Evolutionary conservation across 30 jellyfish, hydroid and myxozoan species (phyloP).

Genomic region (Thelohanellus kitauei): DNA sequence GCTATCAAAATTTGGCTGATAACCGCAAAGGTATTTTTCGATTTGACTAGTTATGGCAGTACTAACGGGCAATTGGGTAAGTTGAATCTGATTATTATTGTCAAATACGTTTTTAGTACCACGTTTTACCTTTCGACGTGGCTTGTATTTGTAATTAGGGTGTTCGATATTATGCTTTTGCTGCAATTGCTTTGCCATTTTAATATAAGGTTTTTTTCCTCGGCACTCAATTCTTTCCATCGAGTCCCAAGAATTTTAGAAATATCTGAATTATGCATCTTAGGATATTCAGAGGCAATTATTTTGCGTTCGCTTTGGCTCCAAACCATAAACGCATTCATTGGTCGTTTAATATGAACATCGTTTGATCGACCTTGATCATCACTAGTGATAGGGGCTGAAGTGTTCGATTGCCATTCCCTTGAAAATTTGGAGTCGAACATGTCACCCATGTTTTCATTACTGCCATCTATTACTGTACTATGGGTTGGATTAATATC

Average conservation of each 20-base stretch:
- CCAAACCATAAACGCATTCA: constrained; percentile 99
- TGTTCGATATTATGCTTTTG: constrained; percentile 82
- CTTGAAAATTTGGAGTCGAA: too few relatives aligned
- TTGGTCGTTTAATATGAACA: constrained; percentile 84
- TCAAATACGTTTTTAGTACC: not conserved
- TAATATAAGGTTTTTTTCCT: constrained; percentile 63
- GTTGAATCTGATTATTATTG: too few relatives aligned
- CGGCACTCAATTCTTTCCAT: constrained; percentile 68
- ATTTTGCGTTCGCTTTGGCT: constrained; percentile 53
- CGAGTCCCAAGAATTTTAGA: constrained; percentile 90
- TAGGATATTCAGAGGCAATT: constrained; percentile 80
- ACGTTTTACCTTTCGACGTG: constrained; percentile 15
- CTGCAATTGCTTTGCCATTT: constrained; percentile 74
- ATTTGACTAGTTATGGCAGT: too few relatives aligned
- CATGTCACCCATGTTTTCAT: too few relatives aligned
- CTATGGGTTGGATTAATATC: too few relatives aligned
- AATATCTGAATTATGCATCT: constrained; percentile 90
- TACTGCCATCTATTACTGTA: too few relatives aligned
- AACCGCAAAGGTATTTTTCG: too few relatives aligned
- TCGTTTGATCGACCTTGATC: too few relatives aligned
- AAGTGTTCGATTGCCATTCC: too few relatives aligned
- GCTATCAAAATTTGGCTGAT: too few relatives aligned
- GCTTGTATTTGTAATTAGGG: constrained; percentile 84
- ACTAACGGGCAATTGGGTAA: too few relatives aligned
- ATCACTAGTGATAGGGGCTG: not conserved